Evolutionary conservation across 2,797 vertebrate species (phyloP), one percentile per base, ranked within the genome.

Genomic region (Ceyx erithaca): DNA sequence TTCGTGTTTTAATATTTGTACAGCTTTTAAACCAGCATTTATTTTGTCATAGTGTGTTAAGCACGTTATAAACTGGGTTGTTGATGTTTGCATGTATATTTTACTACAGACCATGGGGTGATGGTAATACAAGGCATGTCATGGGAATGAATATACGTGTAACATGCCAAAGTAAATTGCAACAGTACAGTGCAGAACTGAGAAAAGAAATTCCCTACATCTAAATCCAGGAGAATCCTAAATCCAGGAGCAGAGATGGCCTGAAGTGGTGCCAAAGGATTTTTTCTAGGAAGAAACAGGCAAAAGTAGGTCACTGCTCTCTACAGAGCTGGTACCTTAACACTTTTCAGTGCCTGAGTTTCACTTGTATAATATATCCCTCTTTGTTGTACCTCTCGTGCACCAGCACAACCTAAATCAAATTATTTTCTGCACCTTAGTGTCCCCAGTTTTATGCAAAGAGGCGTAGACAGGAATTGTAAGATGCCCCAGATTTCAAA

Each of bases 251-350:
- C 77, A 79, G 41, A 87, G 69, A 9, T 5, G 66, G 45, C 76
- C 76, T 78, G 33, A 87, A 82, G 54, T 58, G 46, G 15, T 64
- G 69, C 82, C 57, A 45, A 59, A 85, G 66, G 82, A 85, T 72
- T 85, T 83, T 40, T 87, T 54, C 72, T 69, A 57, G 66, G 73
- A 90, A 86, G 85, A 76, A 88, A 80, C 52, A 76, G 80, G 67
- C 87, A 95, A 78, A 93, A 92, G 45, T 91, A 93, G 83, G 87
- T 90, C 87, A 88, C 14, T 0, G 4, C 64, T 93, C 81, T 89
- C 80, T 51, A 4, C 45, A 31, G 90, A 55, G 82, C 58, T 84
- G 72, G 8, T 71, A 61, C 46, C 35, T 72, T 68, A 59, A 68
- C 12, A 48, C 67, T 79, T 83, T 48, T 66, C 57, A 59, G 49